These are phyloP conservation scores for Carollia perspicillata DNA, from an alignment of 2,113 vertebrate genomes.

Conservation along the genomic window DNA sequence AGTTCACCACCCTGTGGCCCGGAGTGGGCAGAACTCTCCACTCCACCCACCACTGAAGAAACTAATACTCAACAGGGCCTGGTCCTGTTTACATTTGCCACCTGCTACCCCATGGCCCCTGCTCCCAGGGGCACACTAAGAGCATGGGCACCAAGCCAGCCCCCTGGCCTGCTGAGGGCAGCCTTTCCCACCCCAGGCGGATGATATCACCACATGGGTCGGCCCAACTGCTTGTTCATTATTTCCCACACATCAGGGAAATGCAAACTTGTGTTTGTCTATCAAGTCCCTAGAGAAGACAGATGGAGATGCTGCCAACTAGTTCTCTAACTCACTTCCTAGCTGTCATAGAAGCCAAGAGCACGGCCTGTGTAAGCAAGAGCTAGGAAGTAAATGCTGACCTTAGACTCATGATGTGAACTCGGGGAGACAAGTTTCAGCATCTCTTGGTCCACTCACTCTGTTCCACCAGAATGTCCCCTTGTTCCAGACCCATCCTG, in stretches of 20 bases:
- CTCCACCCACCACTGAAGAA: not conserved
- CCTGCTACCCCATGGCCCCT: not conserved
- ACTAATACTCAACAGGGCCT: not conserved
- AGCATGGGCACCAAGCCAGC: not conserved
- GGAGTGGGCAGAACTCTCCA: not conserved
- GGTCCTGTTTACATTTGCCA: not conserved
- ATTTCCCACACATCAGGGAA: not conserved
- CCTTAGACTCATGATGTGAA: not conserved
- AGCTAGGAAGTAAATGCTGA: not conserved
- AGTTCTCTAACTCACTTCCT: not conserved
- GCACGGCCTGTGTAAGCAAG: not conserved
- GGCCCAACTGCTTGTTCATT: not conserved
- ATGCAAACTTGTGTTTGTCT: not conserved
- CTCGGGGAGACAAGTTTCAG: not conserved
- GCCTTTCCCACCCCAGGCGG: not conserved
- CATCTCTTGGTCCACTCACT: not conserved
- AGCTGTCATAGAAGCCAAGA: not conserved
- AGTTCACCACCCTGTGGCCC: not conserved
- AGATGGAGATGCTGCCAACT: not conserved
- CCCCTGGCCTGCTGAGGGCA: not conserved
- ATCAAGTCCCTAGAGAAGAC: not conserved
- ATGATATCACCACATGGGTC: not conserved
- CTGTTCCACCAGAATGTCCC: not conserved
- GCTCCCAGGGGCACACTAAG: not conserved
- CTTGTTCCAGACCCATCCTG: not conserved